Evolutionary conservation across 2,797 vertebrate genomes (phyloP).

Genomic region (Anabacerthia variegaticeps): DNA sequence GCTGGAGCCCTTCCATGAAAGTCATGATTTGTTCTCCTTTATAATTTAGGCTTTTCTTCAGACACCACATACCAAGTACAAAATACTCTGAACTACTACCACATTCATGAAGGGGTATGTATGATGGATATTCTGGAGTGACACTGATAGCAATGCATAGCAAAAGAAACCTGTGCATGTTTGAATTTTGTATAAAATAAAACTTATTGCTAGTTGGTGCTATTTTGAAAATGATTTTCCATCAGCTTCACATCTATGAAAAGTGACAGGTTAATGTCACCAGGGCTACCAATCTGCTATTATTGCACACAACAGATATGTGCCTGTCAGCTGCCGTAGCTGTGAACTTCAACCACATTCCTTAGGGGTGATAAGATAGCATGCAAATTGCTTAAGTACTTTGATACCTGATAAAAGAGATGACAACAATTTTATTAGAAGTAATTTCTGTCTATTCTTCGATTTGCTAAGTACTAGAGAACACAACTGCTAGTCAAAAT

Average conservation of each 20-base stretch:
- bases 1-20: background rate
- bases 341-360: background rate
- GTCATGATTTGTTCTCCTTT: background rate
- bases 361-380: background rate
- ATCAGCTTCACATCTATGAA: background rate
- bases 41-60: conserved; percentile 32
- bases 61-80: background rate
- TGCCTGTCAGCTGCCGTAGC: background rate
- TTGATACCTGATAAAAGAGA: background rate
- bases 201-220: background rate
- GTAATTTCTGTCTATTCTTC: background rate
- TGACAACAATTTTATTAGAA: background rate
- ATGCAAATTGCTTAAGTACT: background rate
- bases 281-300: background rate
- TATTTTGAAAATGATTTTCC: conserved; percentile 12
- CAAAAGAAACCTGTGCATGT: background rate
- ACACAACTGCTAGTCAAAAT: background rate
- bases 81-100: background rate
- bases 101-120: background rate
- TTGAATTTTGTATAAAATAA: conserved; percentile 21
- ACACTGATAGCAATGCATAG: background rate
- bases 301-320: background rate
- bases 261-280: conserved; percentile 22
- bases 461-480: background rate
- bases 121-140: background rate